Conservation (phyloP, 2,797 vertebrate genomes). For the Anguilla megastoma region DNA sequence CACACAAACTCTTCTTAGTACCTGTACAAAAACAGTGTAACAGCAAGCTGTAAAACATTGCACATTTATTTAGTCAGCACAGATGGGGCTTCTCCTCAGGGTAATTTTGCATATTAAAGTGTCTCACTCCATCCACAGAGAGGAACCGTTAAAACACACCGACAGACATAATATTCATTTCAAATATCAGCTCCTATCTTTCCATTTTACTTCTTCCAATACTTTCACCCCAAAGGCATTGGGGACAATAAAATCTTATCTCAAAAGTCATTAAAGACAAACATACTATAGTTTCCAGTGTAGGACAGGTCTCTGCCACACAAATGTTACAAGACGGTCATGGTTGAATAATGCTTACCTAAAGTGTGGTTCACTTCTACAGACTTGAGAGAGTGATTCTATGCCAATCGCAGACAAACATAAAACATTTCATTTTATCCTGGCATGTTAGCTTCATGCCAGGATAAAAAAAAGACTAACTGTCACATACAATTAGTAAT, state of each 20-base stretch:
- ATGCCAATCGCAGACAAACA: slow-evolving; percentile 54
- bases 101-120: not conserved
- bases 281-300: not conserved
- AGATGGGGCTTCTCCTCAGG: not conserved
- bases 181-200: not conserved
- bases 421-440: slow-evolving; percentile 50
- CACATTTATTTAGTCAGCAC: not conserved
- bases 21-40: not conserved
- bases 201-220: not conserved
- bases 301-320: slow-evolving; percentile 9
- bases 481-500: not conserved
- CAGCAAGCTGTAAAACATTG: not conserved
- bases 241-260: not conserved
- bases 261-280: not conserved
- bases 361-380: slow-evolving; percentile 43
- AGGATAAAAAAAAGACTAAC: slow-evolving; percentile 29
- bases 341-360: not conserved
- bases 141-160: not conserved
- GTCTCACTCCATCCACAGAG: not conserved
- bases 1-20: not conserved
- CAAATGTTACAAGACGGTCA: not conserved
- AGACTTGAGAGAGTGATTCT: slow-evolving; percentile 46
- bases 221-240: not conserved
- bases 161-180: not conserved
- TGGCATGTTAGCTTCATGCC: not conserved